Percentiles rank a stretch among this genome's conserved stretches.
phyloP scores from a whole-genome alignment of 2,113 vertebrate genomes.

The Pica pica region DNA sequence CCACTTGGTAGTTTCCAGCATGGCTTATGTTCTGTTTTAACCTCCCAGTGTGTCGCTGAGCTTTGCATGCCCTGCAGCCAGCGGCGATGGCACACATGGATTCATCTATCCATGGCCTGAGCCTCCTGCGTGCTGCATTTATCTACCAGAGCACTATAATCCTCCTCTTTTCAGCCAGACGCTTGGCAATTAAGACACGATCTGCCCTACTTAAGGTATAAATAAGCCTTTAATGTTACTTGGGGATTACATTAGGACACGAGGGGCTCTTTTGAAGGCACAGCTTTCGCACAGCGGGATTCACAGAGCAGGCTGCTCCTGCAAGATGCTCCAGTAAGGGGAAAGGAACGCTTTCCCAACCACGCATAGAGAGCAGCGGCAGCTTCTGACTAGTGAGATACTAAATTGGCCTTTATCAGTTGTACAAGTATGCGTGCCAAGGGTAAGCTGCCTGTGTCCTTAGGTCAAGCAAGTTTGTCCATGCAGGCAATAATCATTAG shows the following conservation, averaged over 20 bases:
- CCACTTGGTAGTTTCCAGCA: neutral
- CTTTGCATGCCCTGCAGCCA: neutral
- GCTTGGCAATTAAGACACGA: neutral
- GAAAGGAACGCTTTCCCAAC: neutral
- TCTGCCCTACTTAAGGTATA: neutral
- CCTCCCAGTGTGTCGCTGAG: neutral
- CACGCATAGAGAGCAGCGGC: accelerated
- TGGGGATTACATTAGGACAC: neutral
- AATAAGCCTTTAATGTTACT: neutral
- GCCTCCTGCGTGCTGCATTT: accelerated
- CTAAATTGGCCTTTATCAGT: neutral
- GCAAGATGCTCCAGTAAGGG: neutral
- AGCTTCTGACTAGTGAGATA: neutral
- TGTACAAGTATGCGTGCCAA: neutral
- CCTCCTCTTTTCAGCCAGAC: neutral
- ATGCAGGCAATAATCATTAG: neutral
- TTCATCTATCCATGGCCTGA: accelerated
- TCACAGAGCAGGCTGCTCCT: neutral
- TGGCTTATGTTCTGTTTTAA: neutral
- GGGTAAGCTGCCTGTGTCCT: neutral
- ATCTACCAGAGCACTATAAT: neutral
- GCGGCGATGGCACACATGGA: accelerated
- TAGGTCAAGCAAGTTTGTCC: accelerated
- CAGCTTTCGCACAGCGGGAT: accelerated
- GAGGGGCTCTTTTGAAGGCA: neutral